Evolutionary conservation across 1,140 invertebrate genomes (phyloP), one percentile per base, ranked within the genome.

Genomic region (Drosophila jambulina): DNA sequence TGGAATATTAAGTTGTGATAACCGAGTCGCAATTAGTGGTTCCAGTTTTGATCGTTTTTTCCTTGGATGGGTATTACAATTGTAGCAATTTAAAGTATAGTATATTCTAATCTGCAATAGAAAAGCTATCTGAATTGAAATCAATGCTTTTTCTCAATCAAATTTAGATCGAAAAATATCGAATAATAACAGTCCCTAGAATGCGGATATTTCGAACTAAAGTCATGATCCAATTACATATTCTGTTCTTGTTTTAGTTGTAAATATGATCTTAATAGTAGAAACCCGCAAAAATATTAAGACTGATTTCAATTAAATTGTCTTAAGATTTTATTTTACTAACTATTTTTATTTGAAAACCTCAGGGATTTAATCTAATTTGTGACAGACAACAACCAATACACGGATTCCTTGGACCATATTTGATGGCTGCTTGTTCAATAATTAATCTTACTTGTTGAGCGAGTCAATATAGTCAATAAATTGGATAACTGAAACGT

Each of bases 361-460:
- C 7, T 34, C 13, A 7, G 5, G 36, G 25, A n/a, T n/a, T 38
- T 27, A 36, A 13, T 12, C 7, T 10, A 27, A 27, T 36, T 49
- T 25, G 29, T 61, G 27, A 1, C 13, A n/a, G 5, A n/a, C n/a
- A n/a, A n/a, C n/a, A n/a, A n/a, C n/a, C 13, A 19, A 19, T 21
- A 13, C 10, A 23, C 7, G 25, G 21, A 63, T 63, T 29, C 34
- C 60, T 29, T 56, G 56, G n/a, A 40, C 49, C 23, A 23, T 23
- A 29, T 56, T 19, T 19, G 48, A 29, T 29, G 4, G 23, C 9
- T 15, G 27, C 34, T 57, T n/a, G 25, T 63, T 62, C 4, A 19
- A 36, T 29, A 19, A 15, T 36, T 17, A 19, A 21, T 9, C 25
- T 9, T 32, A 42, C 7, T 32, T n/a, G 25, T 54, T 12, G 9